phyloP scores from a whole-genome alignment of 1,140 invertebrate species.

The Homalodisca vitripennis region DNA sequence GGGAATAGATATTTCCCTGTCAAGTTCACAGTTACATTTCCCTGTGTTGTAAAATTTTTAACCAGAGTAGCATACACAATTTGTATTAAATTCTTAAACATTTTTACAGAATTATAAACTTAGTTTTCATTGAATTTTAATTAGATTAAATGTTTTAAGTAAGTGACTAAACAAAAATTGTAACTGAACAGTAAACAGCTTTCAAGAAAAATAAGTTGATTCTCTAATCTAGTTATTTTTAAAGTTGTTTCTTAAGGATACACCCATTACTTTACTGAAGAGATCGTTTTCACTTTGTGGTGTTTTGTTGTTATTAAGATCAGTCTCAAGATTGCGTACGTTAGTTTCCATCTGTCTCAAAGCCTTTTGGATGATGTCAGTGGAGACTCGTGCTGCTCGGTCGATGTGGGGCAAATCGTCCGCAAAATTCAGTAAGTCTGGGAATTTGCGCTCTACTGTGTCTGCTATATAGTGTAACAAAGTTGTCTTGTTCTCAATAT shows the following conservation, averaged over 20 bases:
- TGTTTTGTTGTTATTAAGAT: conserved; percentile 76
- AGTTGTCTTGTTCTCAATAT: conserved; percentile 89
- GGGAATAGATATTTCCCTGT: no score
- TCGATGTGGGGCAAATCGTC: conserved; percentile 89
- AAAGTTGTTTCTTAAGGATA: conserved; percentile 52
- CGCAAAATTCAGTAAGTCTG: conserved; percentile 76
- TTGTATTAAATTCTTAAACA: no score
- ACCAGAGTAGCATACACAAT: no score
- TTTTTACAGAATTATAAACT: no score
- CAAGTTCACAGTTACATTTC: no score
- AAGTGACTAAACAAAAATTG: no score
- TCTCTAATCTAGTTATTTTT: no score
- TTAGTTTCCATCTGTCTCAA: conserved; percentile 84
- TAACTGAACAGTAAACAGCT: no score
- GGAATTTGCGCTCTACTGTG: conserved; percentile 83
- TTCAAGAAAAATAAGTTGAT: no score
- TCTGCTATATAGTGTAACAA: conserved; percentile 91
- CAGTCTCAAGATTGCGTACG: conserved; percentile 82
- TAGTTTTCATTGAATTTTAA: no score
- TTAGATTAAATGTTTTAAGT: no score
- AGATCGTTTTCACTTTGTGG: conserved; percentile 77
- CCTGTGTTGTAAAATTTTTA: no score
- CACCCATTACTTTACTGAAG: conserved; percentile 82
- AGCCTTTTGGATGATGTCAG: conserved; percentile 82
- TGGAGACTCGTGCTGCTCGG: conserved; percentile 76